These are phyloP conservation scores for Ceuthmochares aereus DNA, from an alignment of 2,113 vertebrate genomes.

Conservation along the genomic window DNA sequence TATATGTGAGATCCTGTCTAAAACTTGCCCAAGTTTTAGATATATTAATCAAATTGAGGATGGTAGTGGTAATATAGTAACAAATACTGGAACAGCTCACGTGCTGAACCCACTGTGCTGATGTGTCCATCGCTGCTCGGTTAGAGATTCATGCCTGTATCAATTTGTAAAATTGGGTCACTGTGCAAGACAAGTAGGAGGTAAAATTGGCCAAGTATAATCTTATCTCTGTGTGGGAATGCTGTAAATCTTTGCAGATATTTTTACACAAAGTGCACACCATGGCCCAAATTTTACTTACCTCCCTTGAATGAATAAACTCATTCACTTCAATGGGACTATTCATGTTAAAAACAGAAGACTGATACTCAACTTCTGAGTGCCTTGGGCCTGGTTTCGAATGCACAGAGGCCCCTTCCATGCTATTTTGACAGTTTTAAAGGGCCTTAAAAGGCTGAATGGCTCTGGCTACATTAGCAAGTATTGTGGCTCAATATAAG, in stretches of 20 bases:
- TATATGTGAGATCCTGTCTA: background rate
- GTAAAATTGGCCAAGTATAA: conserved; percentile 61
- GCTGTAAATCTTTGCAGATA: conserved; percentile 68
- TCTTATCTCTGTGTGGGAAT: conserved; percentile 70
- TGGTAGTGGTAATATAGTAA: background rate
- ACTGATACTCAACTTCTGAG: conserved; percentile 51
- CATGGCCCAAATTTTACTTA: conserved; percentile 70
- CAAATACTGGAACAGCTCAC: background rate
- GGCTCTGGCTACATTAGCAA: conserved; percentile 68
- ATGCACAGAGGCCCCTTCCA: conserved; percentile 41
- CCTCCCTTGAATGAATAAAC: conserved; percentile 68
- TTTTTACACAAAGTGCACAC: conserved; percentile 70
- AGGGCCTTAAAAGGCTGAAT: conserved; percentile 57
- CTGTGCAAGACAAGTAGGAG: conserved; percentile 65
- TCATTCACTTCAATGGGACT: conserved; percentile 69
- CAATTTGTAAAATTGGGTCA: conserved; percentile 51
- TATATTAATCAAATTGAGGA: conserved; percentile 25
- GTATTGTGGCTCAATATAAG: conserved; percentile 62
- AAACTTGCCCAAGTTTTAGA: background rate
- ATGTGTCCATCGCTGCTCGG: background rate
- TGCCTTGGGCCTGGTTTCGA: conserved; percentile 62
- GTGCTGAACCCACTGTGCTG: background rate
- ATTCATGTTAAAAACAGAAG: conserved; percentile 70
- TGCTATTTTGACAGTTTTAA: conserved; percentile 61
- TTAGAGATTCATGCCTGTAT: background rate